Evolutionary conservation across 2,797 vertebrate species (phyloP), one percentile per base, ranked within the genome.

Genomic region (Apodemus agrarius): DNA sequence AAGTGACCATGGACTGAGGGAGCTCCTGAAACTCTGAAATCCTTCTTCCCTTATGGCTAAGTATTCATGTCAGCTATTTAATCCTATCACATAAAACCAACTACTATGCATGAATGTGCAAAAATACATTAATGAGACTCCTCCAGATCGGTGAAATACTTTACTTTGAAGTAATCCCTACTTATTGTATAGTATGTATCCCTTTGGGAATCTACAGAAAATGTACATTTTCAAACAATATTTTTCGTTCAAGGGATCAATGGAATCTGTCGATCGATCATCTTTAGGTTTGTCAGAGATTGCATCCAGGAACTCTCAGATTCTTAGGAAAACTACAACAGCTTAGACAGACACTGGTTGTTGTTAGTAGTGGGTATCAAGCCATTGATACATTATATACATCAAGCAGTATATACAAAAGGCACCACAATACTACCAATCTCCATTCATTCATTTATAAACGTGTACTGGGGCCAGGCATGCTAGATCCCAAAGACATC

Each of bases 161-260:
- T 81, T 43, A 29, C 46, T 52, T 43, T 81, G 12, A 0, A 4
- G 31, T 26, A 49, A 67, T 34, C 59, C 40, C 16, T 57, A 76
- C 67, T 81, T 59, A 91, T n/a, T 85, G 31, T 67, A 79, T 67
- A 74, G 40, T 78, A 87, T 34, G 29, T 31, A 40, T 22, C 21
- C 49, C 81, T 96, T 86, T 83, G 19, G 91, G n/a, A 90, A 84
- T 9, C 52, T 89, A 90, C 21, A 57, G 82, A 57, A 94, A 96
- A 91, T 22, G 8, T 2, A 1, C 69, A 31, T 65, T 54, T 82
- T 86, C 82, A 80, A n/a, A 88, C 49, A 75, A 43, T 79, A 43
- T 79, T 57, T 24, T 24, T 29, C 82, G 85, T 93, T 83, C n/a
- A 72, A 74, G 22, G 14, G 9, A 59, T 22, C 37, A 34, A 34